These are phyloP conservation scores for Pygocentrus nattereri DNA, from an alignment of 2,797 vertebrate genomes.

Conservation along the genomic window DNA sequence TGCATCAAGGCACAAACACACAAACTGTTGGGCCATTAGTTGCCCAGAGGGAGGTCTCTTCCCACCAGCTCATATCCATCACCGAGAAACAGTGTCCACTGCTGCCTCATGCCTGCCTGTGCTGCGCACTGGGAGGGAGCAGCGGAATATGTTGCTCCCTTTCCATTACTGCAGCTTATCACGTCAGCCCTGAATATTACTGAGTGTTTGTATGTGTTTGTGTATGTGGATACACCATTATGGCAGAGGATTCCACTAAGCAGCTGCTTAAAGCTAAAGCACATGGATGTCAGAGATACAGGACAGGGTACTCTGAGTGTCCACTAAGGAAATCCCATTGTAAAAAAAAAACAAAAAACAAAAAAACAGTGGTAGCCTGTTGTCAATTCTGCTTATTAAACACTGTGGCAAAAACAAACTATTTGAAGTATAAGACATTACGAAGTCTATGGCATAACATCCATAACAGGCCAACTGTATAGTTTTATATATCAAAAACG, in stretches of 20 bases:
- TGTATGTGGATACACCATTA: slow-evolving; percentile 21
- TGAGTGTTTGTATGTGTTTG: slow-evolving; percentile 14
- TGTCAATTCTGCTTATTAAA: neutral
- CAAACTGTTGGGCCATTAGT: slow-evolving; percentile 62
- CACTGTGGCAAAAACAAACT: too few species aligned
- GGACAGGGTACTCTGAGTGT: slow-evolving; percentile 44
- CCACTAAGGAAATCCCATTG: slow-evolving; percentile 30
- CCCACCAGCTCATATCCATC: slow-evolving; percentile 59
- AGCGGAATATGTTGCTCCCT: slow-evolving; percentile 44
- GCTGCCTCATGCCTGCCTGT: slow-evolving; percentile 43
- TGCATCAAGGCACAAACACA: slow-evolving; percentile 64
- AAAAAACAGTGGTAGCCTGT: too few species aligned
- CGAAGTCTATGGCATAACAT: too few species aligned
- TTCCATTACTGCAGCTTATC: slow-evolving; percentile 53
- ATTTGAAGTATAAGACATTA: too few species aligned
- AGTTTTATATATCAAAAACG: too few species aligned
- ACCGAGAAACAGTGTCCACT: slow-evolving; percentile 57
- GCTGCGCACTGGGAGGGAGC: slow-evolving; percentile 29
- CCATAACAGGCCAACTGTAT: too few species aligned
- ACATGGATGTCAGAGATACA: slow-evolving; percentile 46
- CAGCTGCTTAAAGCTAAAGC: slow-evolving; percentile 45
- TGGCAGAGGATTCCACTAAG: slow-evolving; percentile 36
- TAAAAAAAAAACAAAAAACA: too few species aligned
- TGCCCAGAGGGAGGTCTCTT: slow-evolving; percentile 61
- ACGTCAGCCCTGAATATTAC: slow-evolving; percentile 46